These are phyloP conservation scores for Morone chrysops DNA, from an alignment of 2,113 vertebrate species.

Conservation along the genomic window DNA sequence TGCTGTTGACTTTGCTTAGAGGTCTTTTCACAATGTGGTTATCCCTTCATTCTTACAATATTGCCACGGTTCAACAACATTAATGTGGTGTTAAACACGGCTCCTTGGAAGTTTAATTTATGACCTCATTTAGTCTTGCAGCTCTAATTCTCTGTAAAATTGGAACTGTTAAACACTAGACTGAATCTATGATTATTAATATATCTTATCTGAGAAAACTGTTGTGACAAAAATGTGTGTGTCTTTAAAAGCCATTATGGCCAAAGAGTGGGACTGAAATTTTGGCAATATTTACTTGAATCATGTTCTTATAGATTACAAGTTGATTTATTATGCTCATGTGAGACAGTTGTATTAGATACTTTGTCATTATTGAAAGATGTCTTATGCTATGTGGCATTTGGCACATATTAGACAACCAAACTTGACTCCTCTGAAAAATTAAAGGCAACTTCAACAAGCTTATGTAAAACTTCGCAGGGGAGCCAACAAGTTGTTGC, in stretches of 20 bases:
- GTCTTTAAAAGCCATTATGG: neutral
- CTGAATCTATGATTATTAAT: conserved; percentile 35
- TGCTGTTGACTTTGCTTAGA: neutral
- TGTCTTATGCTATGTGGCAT: neutral
- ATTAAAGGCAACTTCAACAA: neutral
- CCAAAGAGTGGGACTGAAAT: neutral
- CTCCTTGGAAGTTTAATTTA: conserved; percentile 53
- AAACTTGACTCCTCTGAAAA: neutral
- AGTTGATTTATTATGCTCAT: neutral
- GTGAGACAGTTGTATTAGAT: neutral
- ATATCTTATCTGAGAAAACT: conserved; percentile 14
- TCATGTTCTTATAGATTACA: neutral
- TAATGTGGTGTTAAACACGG: conserved; percentile 45
- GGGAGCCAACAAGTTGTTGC: neutral
- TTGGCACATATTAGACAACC: neutral
- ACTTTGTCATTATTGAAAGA: neutral
- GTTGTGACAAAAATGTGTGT: neutral
- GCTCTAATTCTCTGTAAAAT: conserved; percentile 44
- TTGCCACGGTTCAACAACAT: conserved; percentile 30
- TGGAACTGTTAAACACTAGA: conserved; percentile 24
- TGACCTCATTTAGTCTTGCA: conserved; percentile 42
- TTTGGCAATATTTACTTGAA: neutral
- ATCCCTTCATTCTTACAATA: conserved; percentile 17
- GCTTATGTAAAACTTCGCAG: conserved; percentile 1
- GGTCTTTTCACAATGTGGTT: neutral